These are phyloP conservation scores for Zenarchopterus dispar DNA, from an alignment of 2,797 vertebrate species.

Conservation along the genomic window DNA sequence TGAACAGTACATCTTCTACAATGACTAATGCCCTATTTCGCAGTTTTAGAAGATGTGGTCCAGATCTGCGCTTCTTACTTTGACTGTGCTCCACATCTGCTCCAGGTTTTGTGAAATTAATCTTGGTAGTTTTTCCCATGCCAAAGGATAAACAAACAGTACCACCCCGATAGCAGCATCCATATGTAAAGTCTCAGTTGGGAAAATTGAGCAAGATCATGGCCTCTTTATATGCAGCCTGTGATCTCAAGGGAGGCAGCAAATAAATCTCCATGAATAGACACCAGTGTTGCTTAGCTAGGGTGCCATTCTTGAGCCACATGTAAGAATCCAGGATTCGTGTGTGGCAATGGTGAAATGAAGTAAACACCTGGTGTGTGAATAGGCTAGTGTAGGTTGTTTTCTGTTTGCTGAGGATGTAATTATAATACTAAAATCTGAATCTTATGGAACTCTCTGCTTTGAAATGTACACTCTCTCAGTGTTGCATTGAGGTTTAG, in stretches of 20 bases:
- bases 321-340: conserved; percentile 24
- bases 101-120: neutral
- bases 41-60: neutral
- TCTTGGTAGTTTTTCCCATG: neutral
- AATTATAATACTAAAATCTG: neutral
- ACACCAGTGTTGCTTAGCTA: conserved; percentile 40
- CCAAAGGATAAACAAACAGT: too few species aligned
- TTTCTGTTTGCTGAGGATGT: conserved; percentile 38
- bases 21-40: neutral
- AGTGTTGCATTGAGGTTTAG: conserved; percentile 38
- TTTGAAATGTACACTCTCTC: neutral
- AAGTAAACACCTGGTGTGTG: conserved; percentile 49
- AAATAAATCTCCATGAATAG: conserved; percentile 64
- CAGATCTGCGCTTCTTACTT: neutral
- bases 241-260: conserved; percentile 38
- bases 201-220: conserved; percentile 46
- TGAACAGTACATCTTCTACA: neutral
- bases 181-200: conserved; percentile 32
- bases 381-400: conserved; percentile 57
- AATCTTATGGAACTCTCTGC: too few species aligned
- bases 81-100: neutral
- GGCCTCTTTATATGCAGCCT: conserved; percentile 38
- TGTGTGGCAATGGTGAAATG: conserved; percentile 40
- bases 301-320: conserved; percentile 19
- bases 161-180: too few species aligned